phyloP scores from a whole-genome alignment of 2,888 invertebrate genomes.

The Cheilosia scutellata region DNA sequence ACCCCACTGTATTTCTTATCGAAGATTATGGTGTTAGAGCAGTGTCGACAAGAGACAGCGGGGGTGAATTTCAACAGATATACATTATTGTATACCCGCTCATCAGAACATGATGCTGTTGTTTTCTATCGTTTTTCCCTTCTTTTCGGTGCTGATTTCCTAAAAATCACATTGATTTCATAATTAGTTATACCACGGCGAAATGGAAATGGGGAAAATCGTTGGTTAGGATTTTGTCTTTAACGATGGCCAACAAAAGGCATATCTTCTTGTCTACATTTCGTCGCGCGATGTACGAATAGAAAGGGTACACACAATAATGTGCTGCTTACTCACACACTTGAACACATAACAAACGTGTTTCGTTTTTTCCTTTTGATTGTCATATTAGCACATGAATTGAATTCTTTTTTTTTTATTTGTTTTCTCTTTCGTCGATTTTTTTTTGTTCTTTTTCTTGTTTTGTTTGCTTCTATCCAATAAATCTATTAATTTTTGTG shows the following conservation, averaged over 20 bases:
- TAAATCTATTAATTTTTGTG: constrained; percentile 27
- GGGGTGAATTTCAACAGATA: constrained; percentile 26
- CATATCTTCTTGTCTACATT: constrained; percentile 27
- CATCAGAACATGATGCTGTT: constrained; percentile 27
- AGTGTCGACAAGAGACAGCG: constrained; percentile 2
- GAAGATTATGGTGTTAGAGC: constrained; percentile 19
- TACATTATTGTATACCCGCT: background rate
- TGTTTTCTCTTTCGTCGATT: constrained; percentile 8
- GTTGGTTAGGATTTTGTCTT: constrained; percentile 30
- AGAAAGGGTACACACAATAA: constrained; percentile 47
- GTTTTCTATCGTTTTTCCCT: background rate
- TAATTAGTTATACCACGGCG: constrained; percentile 44
- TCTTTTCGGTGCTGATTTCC: constrained; percentile 36
- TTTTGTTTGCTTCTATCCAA: background rate
- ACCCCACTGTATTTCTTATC: constrained; percentile 52
- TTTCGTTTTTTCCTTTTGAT: constrained; percentile 40
- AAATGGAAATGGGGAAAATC: constrained; percentile 42
- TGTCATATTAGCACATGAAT: constrained; percentile 55
- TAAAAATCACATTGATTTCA: constrained; percentile 52
- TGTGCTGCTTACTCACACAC: constrained; percentile 36
- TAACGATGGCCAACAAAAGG: constrained; percentile 4
- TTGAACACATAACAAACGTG: constrained; percentile 41
- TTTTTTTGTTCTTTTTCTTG: constrained; percentile 1
- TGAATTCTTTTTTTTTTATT: constrained; percentile 4
- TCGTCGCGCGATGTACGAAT: constrained; percentile 5